A percentile compares a stretch with the other conserved stretches of the same genome.
Evolutionary conservation across 2,797 vertebrate genomes (phyloP).

Genomic region (Ceryle rudis): DNA sequence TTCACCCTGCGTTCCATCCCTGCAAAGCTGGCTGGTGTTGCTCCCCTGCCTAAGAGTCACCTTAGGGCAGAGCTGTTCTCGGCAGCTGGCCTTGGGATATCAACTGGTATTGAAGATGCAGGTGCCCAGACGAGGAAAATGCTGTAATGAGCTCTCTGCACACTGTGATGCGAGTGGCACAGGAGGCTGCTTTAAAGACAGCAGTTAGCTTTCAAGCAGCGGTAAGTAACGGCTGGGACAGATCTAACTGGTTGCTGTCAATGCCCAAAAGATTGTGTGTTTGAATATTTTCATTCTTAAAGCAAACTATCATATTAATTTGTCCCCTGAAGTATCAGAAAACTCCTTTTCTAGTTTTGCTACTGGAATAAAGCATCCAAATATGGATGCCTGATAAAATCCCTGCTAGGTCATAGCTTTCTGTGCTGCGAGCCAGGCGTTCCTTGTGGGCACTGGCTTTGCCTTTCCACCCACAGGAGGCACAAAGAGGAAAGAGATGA

Average conservation of each 20-base stretch:
- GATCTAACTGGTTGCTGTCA: background rate
- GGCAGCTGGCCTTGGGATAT: background rate
- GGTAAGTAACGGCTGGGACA: fast-evolving
- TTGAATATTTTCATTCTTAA: background rate
- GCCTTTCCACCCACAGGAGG: background rate
- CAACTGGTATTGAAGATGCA: background rate
- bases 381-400: background rate
- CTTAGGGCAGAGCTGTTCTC: background rate
- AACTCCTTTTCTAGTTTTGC: background rate
- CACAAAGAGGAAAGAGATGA: fast-evolving
- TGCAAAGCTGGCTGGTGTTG: background rate
- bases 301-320: background rate
- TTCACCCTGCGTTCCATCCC: background rate
- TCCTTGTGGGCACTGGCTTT: background rate
- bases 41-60: background rate
- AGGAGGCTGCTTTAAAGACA: fast-evolving
- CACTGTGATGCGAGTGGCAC: fast-evolving
- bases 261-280: fast-evolving
- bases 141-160: fast-evolving
- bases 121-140: background rate
- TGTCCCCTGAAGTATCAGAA: background rate
- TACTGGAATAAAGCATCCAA: background rate
- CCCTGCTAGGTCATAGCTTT: background rate
- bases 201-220: fast-evolving
- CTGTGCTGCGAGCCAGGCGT: background rate